phyloP scores from a whole-genome alignment of 2,797 vertebrate species.

The Sparidentex hasta region DNA sequence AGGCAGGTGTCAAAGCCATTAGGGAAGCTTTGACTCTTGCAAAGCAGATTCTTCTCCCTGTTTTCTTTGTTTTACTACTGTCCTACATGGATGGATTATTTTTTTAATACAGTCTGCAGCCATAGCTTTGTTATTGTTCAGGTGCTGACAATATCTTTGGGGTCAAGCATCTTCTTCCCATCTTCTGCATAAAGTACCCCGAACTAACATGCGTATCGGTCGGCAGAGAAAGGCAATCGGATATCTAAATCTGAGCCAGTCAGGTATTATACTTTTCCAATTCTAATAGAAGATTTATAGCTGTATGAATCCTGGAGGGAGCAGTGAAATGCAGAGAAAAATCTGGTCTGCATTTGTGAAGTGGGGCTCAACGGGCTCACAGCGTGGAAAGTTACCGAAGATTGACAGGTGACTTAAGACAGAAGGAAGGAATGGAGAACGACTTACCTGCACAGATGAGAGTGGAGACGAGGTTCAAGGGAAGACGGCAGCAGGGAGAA shows the following conservation, averaged over 20 bases:
- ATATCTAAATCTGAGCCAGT: slow-evolving; percentile 1
- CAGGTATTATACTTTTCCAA: slow-evolving; percentile 12
- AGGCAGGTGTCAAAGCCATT: neutral
- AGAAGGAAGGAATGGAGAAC: neutral
- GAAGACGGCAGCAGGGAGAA: neutral
- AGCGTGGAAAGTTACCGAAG: slow-evolving; percentile 13
- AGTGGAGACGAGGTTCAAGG: neutral
- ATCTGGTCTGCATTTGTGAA: slow-evolving; percentile 12
- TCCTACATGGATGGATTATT: slow-evolving; percentile 19
- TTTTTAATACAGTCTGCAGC: slow-evolving; percentile 16
- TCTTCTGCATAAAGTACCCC: neutral
- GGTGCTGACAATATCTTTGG: slow-evolving; percentile 4
- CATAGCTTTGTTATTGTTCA: neutral
- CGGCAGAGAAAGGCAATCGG: neutral
- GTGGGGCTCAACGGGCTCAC: slow-evolving; percentile 10
- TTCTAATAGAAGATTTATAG: slow-evolving; percentile 9
- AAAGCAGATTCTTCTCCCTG: neutral
- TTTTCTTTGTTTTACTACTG: slow-evolving; percentile 19
- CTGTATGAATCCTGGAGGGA: neutral
- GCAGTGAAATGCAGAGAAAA: neutral
- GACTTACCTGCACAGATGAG: slow-evolving; percentile 54
- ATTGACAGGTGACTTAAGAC: slow-evolving; percentile 35
- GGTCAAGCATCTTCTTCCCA: neutral
- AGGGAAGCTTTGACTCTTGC: slow-evolving; percentile 17
- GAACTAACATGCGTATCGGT: slow-evolving; percentile 3